Evolutionary conservation across 2,113 vertebrate species (phyloP).

Genomic region (Corapipo altera): DNA sequence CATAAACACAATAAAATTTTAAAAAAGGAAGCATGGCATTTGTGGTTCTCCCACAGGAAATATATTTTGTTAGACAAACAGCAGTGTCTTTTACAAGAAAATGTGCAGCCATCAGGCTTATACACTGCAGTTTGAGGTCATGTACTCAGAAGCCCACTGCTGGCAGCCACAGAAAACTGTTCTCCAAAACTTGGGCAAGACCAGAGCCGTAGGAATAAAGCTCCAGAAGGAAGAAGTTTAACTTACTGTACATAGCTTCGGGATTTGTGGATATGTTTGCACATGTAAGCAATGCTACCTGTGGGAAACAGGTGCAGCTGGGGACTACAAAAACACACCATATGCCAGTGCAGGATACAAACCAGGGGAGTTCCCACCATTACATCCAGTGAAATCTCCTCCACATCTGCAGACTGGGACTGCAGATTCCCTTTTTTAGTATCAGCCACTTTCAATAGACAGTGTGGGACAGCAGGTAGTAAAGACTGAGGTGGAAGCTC

Average conservation of each 20-base stretch:
- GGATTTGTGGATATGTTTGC: neutral
- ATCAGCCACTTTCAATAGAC: neutral
- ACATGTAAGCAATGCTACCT: neutral
- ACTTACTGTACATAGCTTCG: neutral
- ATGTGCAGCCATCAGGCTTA: neutral
- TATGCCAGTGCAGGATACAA: neutral
- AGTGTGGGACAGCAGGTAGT: neutral
- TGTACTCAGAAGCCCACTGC: neutral
- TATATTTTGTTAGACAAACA: neutral
- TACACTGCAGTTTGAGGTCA: neutral
- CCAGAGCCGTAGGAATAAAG: neutral
- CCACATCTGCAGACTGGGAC: neutral
- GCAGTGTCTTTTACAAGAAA: neutral
- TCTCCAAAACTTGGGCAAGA: neutral
- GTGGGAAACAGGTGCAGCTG: neutral
- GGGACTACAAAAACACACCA: neutral
- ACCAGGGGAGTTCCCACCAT: neutral
- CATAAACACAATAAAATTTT: neutral
- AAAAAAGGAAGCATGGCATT: neutral
- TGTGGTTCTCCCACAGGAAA: neutral
- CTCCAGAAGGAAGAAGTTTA: neutral
- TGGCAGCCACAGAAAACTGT: neutral
- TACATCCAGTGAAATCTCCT: neutral
- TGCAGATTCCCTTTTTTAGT: neutral
- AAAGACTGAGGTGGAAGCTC: neutral